Evolutionary conservation across 1,140 invertebrate genomes (phyloP).

Genomic region (Aphis gossypii): DNA sequence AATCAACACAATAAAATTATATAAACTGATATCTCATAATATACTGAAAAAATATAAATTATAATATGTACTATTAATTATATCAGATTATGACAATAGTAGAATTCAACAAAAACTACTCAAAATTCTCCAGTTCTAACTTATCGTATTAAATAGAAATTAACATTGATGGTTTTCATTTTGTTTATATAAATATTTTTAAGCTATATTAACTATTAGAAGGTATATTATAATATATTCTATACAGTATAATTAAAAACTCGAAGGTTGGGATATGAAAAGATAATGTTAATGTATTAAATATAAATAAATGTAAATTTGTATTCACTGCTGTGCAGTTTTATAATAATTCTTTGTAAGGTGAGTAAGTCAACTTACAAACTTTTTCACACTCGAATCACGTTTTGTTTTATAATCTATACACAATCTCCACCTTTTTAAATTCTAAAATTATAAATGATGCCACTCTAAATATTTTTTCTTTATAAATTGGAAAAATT

Average conservation of each 20-base stretch:
- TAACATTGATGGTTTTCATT: background rate
- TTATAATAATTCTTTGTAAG: conserved; percentile 6
- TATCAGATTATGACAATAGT: too few relatives aligned
- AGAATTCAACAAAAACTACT: background rate
- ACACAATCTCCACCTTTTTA: background rate
- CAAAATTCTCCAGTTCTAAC: background rate
- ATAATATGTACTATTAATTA: too few relatives aligned
- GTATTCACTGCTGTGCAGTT: background rate
- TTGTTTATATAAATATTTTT: background rate
- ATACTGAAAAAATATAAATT: background rate
- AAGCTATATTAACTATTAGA: background rate
- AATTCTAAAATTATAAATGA: background rate
- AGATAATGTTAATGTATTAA: background rate
- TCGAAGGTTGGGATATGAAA: background rate
- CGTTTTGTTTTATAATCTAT: background rate
- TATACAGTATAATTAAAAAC: background rate
- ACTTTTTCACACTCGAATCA: background rate
- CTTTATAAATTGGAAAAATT: background rate
- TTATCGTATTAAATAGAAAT: background rate
- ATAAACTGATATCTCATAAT: background rate
- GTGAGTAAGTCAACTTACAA: background rate
- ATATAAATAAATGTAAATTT: background rate
- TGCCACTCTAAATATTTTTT: background rate
- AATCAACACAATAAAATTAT: background rate
- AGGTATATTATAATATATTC: background rate